Evolutionary conservation across 2,797 vertebrate species (phyloP), one percentile per base, ranked within the genome.

Genomic region (Acridotheres tristis): DNA sequence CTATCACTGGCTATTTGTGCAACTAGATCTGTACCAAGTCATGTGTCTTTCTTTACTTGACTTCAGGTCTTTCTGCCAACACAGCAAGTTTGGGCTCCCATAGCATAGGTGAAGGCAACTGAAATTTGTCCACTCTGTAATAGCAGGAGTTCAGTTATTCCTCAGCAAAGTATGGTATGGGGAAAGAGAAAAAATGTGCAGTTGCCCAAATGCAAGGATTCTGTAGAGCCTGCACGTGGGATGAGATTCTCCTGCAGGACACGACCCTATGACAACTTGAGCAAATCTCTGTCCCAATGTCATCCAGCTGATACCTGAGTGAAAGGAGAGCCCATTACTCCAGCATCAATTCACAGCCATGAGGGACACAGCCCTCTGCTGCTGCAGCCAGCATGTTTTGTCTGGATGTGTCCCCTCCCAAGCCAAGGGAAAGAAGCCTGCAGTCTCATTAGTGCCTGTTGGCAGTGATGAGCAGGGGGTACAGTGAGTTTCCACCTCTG

Each of bases 1-100:
- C 13, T 76, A 66, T 72, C 73, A 48, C 66, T 59, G 71, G 19
- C 73, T 66, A 87, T 77, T 91, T 72, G 91, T 92, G 80, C 80
- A 94, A 81, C 91, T 69, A 86, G 71, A 73, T 61, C 66, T 88
- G 25, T 67, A 75, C 43, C 58, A 75, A 76, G 55, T 75, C 88
- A 63, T 11, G 29, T 63, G n/a, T 63, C 67, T 88, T 75, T 86
- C 73, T 65, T 90, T 84, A 77, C 42, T 78, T 45, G 59, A 50
- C 55, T 88, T 88, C 71, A 86, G 53, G 42, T 84, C 59, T 69
- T 91, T 91, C 77, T 91, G 88, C 50, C 72, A 76, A 25, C 63
- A 68, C 6, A 6, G 58, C 62, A 94, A 58, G 74, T 78, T 58
- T 66, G 54, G 72, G 50, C 57, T 92, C 81, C 54, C 29, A 34